Base-by-base conservation (phyloP, 2,888 invertebrate genomes). In the Eupsilia transversa region DNA sequence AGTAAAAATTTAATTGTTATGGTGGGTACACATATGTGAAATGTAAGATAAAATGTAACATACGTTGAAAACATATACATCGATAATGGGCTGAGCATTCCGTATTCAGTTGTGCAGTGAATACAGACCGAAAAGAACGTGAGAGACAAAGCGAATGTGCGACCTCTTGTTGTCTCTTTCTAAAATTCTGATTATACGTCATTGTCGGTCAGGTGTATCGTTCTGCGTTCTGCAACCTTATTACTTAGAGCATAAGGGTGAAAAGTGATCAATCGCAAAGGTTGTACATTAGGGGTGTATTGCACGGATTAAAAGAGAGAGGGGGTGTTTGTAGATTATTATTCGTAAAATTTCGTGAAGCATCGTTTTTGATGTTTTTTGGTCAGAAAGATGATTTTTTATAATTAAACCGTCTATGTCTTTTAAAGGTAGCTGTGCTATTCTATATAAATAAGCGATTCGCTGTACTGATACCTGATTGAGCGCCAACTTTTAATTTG, bases 401-500 rank as follows among this genome's bases (percentile, higher is more conserved):
- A 14, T 54, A 54, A 1, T 14, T 6, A 54, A 27, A 54, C 2
- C 0, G 6, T 14, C 54, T 12, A n/a, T 30, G 17, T 30, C 2
- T 56, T 56, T 56, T 5, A 56, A 56, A 56, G 9, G 1, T 30
- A 20, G 3, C 17, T 56, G 17, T 30, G 17, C 17, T 30, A 7
- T 17, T 56, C 30, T 9, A 59, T 35, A 38, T 61, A 35, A 35
- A 60, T 60, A 60, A 17, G 2, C 10, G 38, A 38, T 2, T 17
- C 9, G 0, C 17, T 38, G 17, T 60, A 60, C 1, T 60, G 1
- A 41, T 63, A 63, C 96, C 95, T 86, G 94, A 90, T 86, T 93
- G 96, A 67, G 93, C 87, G 20, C 95, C 95, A 27, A 93, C 86
- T 91, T 96, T 96, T 73, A 91, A 88, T 87, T 96, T 96, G 57